These are phyloP conservation scores for Sapayoa aenigma DNA, from an alignment of 2,113 vertebrate species.

Conservation along the genomic window DNA sequence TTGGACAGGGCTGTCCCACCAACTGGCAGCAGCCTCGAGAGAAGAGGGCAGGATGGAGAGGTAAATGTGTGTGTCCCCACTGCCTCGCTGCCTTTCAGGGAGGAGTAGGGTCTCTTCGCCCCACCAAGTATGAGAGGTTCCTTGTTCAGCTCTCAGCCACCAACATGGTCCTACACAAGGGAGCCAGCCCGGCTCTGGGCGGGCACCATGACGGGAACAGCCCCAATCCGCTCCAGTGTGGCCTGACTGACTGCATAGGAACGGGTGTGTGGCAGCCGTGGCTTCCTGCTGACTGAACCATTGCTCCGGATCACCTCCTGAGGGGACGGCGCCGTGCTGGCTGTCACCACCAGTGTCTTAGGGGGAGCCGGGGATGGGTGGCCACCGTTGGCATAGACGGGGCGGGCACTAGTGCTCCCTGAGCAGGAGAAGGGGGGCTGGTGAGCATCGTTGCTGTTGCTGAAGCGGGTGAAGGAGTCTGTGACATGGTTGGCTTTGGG, in stretches of 20 bases:
- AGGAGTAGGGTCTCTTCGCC: conserved; percentile 26
- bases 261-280: conserved; percentile 80
- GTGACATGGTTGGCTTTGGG: conserved; percentile 87
- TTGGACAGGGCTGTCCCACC: not conserved
- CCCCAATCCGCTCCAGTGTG: conserved; percentile 91
- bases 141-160: not conserved
- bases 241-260: conserved; percentile 92
- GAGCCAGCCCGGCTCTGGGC: conserved; percentile 95
- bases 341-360: conserved; percentile 94
- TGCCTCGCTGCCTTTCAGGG: not conserved
- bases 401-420: conserved; percentile 59
- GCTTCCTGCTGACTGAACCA: conserved; percentile 84
- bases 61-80: not conserved
- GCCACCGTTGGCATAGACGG: conserved; percentile 84
- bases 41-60: not conserved
- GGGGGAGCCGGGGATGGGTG: conserved; percentile 80
- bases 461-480: conserved; percentile 87
- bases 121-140: not conserved
- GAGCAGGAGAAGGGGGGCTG: conserved; percentile 85
- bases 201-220: conserved; percentile 94
- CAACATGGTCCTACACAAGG: conserved; percentile 76
- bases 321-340: conserved; percentile 87
- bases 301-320: conserved; percentile 84
- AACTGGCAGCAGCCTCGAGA: not conserved
- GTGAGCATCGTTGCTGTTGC: conserved; percentile 82